phyloP scores from a whole-genome alignment of 2,888 invertebrate genomes.

The Hydroisotoma schaefferi region DNA sequence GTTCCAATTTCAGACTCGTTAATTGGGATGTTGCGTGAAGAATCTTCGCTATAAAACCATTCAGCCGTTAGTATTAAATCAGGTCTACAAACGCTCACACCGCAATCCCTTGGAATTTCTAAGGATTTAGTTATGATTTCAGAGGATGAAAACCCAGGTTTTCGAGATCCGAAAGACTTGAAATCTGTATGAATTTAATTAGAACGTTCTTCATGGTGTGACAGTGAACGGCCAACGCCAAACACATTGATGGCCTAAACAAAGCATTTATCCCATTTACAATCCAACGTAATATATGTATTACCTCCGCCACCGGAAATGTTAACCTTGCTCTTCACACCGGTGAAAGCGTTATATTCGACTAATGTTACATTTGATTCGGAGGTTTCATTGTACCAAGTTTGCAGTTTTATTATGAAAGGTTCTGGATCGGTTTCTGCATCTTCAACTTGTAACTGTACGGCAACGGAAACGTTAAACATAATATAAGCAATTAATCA shows the following conservation, averaged over 20 bases:
- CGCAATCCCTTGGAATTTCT: constrained; percentile 14
- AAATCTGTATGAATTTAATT: constrained; percentile 10
- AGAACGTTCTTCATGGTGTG: no score
- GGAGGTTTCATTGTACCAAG: constrained; percentile 21
- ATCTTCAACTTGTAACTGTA: constrained; percentile 13
- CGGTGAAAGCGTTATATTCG: neutral
- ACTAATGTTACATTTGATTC: neutral
- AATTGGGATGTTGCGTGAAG: neutral
- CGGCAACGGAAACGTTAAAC: neutral
- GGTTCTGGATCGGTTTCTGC: constrained; percentile 14
- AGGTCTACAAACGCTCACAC: constrained; percentile 6
- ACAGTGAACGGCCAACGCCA: no score
- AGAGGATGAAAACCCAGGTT: no score
- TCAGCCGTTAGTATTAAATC: constrained; percentile 2
- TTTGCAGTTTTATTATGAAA: constrained; percentile 8
- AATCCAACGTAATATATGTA: no score
- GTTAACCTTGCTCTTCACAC: neutral
- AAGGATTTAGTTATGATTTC: no score
- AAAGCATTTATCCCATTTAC: neutral
- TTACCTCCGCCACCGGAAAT: no score
- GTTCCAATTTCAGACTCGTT: neutral
- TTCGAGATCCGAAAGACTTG: neutral
- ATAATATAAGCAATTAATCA: no score
- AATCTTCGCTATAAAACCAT: neutral
- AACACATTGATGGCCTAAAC: no score